These are phyloP conservation scores for Danaus plexippus DNA, from an alignment of 1,140 invertebrate species.

Conservation along the genomic window DNA sequence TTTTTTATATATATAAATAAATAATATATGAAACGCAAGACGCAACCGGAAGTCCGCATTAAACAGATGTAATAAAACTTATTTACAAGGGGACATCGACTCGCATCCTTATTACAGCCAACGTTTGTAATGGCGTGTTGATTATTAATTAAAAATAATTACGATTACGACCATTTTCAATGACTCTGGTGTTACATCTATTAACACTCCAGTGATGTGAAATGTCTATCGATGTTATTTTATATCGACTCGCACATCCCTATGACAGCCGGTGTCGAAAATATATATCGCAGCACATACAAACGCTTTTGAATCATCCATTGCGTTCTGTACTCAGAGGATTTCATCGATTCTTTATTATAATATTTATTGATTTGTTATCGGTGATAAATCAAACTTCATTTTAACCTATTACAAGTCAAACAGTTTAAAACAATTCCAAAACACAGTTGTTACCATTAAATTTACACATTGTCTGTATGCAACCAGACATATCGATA, in stretches of 20 bases:
- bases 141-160: conserved; percentile 72
- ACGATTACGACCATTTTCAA: conserved; percentile 71
- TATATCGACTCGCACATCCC: too few relatives aligned
- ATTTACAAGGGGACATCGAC: conserved; percentile 60
- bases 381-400: not conserved
- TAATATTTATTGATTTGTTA: not conserved
- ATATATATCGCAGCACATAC: not conserved
- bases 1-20: too few relatives aligned
- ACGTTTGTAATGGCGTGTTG: conserved; percentile 63
- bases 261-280: too few relatives aligned
- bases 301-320: not conserved
- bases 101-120: conserved; percentile 64
- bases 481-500: too few relatives aligned
- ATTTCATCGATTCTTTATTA: conserved; percentile 22
- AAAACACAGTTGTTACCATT: too few relatives aligned
- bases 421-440: too few relatives aligned
- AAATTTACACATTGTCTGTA: too few relatives aligned
- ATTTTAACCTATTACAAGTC: conserved; percentile 2
- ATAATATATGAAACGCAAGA: too few relatives aligned
- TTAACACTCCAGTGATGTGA: conserved; percentile 57
- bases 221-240: too few relatives aligned
- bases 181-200: conserved; percentile 69
- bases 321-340: not conserved
- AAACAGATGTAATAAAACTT: conserved; percentile 35
- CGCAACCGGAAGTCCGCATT: conserved; percentile 21